Evolutionary conservation across 1,140 invertebrate species (phyloP).

Genomic region (Idris sp.): DNA sequence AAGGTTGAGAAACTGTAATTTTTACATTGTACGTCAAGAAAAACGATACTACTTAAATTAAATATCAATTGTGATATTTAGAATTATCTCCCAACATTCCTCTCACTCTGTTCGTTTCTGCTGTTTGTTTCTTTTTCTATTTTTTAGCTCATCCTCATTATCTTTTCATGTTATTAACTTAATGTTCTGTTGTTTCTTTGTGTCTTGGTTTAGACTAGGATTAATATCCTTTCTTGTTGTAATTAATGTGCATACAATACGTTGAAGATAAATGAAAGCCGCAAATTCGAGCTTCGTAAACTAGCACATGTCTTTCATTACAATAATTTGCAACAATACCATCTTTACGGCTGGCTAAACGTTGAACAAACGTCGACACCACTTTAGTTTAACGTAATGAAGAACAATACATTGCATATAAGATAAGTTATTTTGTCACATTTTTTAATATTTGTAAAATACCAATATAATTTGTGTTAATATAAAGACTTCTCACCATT

Average conservation of each 20-base stretch:
- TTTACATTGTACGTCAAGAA: conserved; percentile 22
- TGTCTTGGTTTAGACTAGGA: conserved; percentile 25
- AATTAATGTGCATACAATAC: conserved; percentile 47
- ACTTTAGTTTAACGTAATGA: conserved; percentile 31
- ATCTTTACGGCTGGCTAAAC: conserved; percentile 40
- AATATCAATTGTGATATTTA: conserved; percentile 23
- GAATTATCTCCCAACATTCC: conserved; percentile 13
- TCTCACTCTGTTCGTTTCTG: no score
- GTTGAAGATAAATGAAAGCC: conserved; percentile 54
- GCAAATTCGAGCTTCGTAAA: conserved; percentile 41
- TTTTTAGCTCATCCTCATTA: not conserved
- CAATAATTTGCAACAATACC: conserved; percentile 35
- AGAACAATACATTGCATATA: conserved; percentile 10
- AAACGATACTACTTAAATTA: conserved; percentile 3
- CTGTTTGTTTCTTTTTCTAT: not conserved
- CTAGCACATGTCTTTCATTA: conserved; percentile 42
- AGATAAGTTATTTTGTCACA: conserved; percentile 4
- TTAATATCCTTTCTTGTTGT: conserved; percentile 42
- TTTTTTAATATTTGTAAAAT: no score
- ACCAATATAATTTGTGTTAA: no score
- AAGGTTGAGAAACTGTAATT: no score
- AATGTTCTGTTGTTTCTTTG: conserved; percentile 31
- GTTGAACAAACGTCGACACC: conserved; percentile 27
- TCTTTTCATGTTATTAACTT: conserved; percentile 30
- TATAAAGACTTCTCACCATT: no score